Percentiles rank a stretch among this genome's conserved stretches.
Conservation (phyloP, 2,888 invertebrate genomes). For the Hesperia comma region DNA sequence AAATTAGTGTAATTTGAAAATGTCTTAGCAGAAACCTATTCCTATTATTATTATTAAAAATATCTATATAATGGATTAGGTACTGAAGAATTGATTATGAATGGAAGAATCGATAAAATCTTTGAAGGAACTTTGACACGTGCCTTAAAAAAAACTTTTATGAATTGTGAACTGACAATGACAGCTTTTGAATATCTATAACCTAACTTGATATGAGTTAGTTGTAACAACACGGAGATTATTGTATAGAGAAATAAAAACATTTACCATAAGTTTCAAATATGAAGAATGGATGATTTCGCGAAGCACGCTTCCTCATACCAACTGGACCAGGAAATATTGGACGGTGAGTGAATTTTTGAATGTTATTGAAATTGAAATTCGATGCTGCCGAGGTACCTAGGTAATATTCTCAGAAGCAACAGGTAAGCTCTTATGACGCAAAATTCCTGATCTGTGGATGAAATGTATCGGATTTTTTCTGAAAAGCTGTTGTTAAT, state of each 20-base stretch:
- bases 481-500: not conserved
- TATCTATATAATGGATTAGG: no score
- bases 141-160: not conserved
- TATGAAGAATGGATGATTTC: slow-evolving; percentile 83
- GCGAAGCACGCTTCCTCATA: slow-evolving; percentile 74
- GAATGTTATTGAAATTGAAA: slow-evolving; percentile 45
- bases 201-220: slow-evolving; percentile 44
- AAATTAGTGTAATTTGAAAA: no score
- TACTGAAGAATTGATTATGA: no score
- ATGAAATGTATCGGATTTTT: slow-evolving; percentile 37
- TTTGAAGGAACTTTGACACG: not conserved
- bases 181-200: slow-evolving; percentile 39
- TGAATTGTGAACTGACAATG: slow-evolving; percentile 25
- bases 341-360: slow-evolving; percentile 66
- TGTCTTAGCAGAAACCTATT: no score
- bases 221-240: slow-evolving; percentile 51
- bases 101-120: not conserved
- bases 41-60: no score
- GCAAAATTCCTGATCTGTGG: slow-evolving; percentile 53
- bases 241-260: slow-evolving; percentile 57
- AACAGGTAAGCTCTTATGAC: slow-evolving; percentile 59
- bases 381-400: slow-evolving; percentile 42
- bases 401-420: slow-evolving; percentile 49
- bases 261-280: slow-evolving; percentile 63
- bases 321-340: slow-evolving; percentile 78